These are phyloP conservation scores for Myrmecophaga tridactyla DNA, from an alignment of 2,113 vertebrate species.

Conservation along the genomic window DNA sequence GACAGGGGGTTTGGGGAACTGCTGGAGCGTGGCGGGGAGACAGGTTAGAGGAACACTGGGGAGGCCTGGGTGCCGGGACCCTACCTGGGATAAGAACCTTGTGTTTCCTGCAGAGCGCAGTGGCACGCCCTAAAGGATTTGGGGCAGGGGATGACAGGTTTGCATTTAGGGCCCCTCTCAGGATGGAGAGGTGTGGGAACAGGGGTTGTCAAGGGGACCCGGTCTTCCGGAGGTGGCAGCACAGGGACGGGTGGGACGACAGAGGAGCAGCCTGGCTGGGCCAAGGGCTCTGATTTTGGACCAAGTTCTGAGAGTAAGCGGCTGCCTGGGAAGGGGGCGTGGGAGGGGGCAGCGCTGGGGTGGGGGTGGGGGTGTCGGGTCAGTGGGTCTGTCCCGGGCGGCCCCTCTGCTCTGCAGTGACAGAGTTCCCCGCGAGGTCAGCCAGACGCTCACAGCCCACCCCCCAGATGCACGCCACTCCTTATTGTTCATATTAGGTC, in stretches of 20 bases:
- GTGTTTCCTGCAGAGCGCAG: background rate
- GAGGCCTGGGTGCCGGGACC: background rate
- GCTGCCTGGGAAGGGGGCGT: background rate
- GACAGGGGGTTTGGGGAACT: background rate
- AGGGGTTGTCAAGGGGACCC: background rate
- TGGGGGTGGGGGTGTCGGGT: no score
- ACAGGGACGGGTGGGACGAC: no score
- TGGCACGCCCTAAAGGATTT: background rate
- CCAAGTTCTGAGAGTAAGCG: rapidly evolving
- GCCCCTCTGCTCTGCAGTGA: background rate
- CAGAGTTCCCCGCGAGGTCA: background rate
- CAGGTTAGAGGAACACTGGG: no score
- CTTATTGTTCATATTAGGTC: no score
- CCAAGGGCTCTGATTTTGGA: background rate
- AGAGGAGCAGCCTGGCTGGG: background rate
- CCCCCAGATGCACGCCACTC: no score
- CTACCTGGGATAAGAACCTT: no score
- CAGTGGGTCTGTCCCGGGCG: background rate
- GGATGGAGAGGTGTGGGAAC: background rate
- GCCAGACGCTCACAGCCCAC: no score
- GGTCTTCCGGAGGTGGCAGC: background rate
- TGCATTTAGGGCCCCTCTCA: background rate
- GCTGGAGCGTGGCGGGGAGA: no score
- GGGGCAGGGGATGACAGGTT: background rate
- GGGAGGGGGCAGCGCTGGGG: background rate